A percentile compares a stretch with the other conserved stretches of the same genome.
Evolutionary conservation across 2,113 vertebrate species (phyloP).

Genomic region (Microtus ochrogaster): DNA sequence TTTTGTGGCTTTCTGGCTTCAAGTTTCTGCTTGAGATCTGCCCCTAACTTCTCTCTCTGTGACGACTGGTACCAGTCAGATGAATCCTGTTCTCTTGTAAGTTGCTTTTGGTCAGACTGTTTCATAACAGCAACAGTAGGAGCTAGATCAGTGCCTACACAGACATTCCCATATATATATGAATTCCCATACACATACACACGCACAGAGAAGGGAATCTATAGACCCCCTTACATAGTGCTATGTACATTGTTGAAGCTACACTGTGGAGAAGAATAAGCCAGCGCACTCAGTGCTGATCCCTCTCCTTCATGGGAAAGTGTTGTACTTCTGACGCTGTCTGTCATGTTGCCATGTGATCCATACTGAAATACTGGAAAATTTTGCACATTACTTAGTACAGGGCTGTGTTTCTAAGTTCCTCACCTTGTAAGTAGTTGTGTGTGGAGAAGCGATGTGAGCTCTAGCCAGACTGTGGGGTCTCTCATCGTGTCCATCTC

Average conservation of each 20-base stretch:
- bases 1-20: not conserved
- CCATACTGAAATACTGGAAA: no score
- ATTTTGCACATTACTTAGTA: not conserved
- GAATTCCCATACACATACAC: no score
- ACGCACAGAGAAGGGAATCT: not conserved
- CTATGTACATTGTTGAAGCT: no score
- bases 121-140: not conserved
- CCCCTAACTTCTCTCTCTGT: not conserved
- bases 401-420: not conserved
- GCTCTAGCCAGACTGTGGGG: not conserved
- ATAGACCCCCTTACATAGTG: not conserved
- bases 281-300: not conserved
- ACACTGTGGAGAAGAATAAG: not conserved
- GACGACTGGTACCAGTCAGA: not conserved
- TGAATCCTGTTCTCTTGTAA: not conserved
- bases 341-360: accelerated
- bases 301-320: not conserved
- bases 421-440: not conserved
- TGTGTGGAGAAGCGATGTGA: not conserved
- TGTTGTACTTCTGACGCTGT: not conserved
- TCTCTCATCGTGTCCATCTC: not conserved
- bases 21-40: not conserved
- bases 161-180: not conserved
- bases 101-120: not conserved
- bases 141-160: not conserved